Evolutionary conservation across 2,797 vertebrate species (phyloP).

Genomic region (Enteromius thamalakanensis): DNA sequence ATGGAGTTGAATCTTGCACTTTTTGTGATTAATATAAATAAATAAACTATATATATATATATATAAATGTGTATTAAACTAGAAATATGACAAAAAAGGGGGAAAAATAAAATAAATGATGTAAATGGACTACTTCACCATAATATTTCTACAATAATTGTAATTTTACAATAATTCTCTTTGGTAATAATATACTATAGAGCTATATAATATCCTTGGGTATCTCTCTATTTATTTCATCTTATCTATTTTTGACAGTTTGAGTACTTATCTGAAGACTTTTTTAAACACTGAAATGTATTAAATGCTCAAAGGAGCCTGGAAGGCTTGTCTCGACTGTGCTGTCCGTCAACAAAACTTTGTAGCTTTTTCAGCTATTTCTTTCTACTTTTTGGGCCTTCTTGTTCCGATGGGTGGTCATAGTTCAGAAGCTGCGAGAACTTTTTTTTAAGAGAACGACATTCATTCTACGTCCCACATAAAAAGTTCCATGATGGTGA

Average conservation of each 20-base stretch:
- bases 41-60: not conserved
- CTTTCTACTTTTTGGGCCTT: conserved; percentile 16
- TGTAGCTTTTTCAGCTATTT: not conserved
- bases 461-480: conserved; percentile 34
- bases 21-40: not conserved
- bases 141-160: not conserved
- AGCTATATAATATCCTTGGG: conserved; percentile 4
- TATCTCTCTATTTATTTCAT: conserved; percentile 17
- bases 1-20: not conserved
- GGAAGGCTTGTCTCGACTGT: not conserved
- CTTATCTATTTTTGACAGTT: not conserved
- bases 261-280: not conserved
- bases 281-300: not conserved
- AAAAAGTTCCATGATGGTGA: conserved; percentile 41
- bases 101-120: not conserved
- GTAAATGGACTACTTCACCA: not conserved
- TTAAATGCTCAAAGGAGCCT: conserved; percentile 11
- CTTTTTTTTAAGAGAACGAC: conserved; percentile 23
- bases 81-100: not conserved
- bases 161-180: too few species aligned
- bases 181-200: not conserved
- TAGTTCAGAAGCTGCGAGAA: conserved; percentile 31
- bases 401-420: not conserved
- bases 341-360: not conserved
- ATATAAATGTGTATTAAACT: not conserved